Evolutionary conservation across 1,140 invertebrate species (phyloP).

Genomic region (Tyrophagus putrescentiae): DNA sequence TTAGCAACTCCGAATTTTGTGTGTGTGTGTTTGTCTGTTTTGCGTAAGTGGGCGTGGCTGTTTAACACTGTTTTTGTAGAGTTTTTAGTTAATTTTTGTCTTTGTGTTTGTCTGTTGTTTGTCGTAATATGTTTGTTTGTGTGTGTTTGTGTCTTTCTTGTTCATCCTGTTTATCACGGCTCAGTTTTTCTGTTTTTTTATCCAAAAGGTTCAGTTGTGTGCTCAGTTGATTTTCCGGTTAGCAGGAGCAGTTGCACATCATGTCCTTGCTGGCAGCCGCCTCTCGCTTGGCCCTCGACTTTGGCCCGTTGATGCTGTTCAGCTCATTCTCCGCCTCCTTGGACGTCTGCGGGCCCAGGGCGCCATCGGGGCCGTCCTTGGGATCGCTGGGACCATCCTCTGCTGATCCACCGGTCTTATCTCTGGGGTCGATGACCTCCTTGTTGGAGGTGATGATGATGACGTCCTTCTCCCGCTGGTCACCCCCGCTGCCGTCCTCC

Average conservation of each 20-base stretch:
- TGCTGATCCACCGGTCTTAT: neutral
- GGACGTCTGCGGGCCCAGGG: neutral
- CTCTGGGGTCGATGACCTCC: neutral
- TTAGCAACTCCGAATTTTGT: too few relatives aligned
- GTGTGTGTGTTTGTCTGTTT: too few relatives aligned
- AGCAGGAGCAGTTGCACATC: conserved; percentile 1
- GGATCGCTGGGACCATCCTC: neutral
- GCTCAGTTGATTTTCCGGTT: neutral
- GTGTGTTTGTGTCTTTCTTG: too few relatives aligned
- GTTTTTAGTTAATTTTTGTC: too few relatives aligned
- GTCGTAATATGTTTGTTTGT: too few relatives aligned
- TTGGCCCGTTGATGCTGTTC: neutral
- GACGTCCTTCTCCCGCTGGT: neutral
- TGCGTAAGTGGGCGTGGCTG: too few relatives aligned
- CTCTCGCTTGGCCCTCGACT: neutral
- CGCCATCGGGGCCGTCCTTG: neutral
- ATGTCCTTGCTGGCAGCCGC: neutral
- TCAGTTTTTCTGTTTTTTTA: neutral
- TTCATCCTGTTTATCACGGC: too few relatives aligned
- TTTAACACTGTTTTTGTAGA: too few relatives aligned
- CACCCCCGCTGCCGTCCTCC: conserved; percentile 17
- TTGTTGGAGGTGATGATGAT: neutral
- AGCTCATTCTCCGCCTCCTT: neutral
- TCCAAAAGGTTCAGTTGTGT: neutral
- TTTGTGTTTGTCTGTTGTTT: too few relatives aligned